These are phyloP conservation scores for Frankliniella intonsa DNA, from an alignment of 2,888 invertebrate species.

Conservation along the genomic window DNA sequence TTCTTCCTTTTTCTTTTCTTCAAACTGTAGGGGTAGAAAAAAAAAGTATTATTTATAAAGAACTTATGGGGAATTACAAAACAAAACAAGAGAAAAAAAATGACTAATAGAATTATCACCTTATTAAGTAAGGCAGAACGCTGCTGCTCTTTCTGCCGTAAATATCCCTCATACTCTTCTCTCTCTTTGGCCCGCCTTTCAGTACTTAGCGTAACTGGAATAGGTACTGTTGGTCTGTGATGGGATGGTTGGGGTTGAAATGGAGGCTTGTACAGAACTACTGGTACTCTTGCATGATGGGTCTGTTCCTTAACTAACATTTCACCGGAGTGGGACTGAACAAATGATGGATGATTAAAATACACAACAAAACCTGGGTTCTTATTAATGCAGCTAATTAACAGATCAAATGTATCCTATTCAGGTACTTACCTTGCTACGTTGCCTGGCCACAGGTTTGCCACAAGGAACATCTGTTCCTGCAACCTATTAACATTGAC, in stretches of 20 bases:
- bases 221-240: constrained; percentile 37
- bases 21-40: constrained; percentile 45
- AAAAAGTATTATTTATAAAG: constrained; percentile 28
- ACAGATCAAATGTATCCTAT: not conserved
- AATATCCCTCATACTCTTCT: constrained; percentile 54
- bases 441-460: not conserved
- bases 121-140: constrained; percentile 20
- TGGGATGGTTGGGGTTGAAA: constrained; percentile 20
- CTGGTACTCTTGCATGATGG: constrained; percentile 41
- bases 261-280: constrained; percentile 27
- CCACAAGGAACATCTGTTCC: too few relatives aligned
- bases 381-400: not conserved
- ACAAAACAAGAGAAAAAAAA: not conserved
- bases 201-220: constrained; percentile 59
- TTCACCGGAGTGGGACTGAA: not conserved
- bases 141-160: constrained; percentile 52
- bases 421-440: not conserved
- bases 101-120: not conserved
- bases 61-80: not conserved
- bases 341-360: not conserved
- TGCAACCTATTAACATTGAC: too few relatives aligned
- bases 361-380: not conserved
- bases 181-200: constrained; percentile 60
- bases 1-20: constrained; percentile 41
- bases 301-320: constrained; percentile 41